Base-by-base conservation (phyloP, 2,888 invertebrate species). In the Listrodromus nycthemerus region DNA sequence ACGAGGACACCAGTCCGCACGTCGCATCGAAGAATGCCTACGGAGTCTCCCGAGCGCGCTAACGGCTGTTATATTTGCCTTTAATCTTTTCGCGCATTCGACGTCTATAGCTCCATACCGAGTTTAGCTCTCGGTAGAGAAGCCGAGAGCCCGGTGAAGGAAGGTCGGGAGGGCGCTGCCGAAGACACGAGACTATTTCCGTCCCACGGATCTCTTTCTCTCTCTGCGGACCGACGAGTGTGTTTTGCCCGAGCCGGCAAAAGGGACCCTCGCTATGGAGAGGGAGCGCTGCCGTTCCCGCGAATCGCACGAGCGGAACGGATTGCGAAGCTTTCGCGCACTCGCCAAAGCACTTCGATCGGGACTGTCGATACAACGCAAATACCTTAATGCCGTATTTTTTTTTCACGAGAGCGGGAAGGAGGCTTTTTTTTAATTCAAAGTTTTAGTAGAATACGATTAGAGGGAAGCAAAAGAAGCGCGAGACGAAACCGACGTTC, bases 101-200 rank as follows among this genome's bases (percentile, higher is more conserved):
- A 66, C 63, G 33, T 16, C 45, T 55, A n/a, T 69, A 70, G 16
- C 41, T 41, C 41, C 41, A 41, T 41, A 41, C 41, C 41, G 41
- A 41, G 41, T 55, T 55, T 55, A 24, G 55, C 55, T 55, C 55
- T 21, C 55, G 55, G 41, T 13, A 55, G 55, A 55, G 55, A 13
- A 55, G 55, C 55, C 45, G 45, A 48, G 58, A 76, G 41, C 33
- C 27, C 48, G 19, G 83, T 41, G 65, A 75, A 50, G 79, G 63
- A 75, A 82, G 65, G 79, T 50, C 65, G 69, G 74, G 71, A 73
- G 61, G 70, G 74, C 70, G 80, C 21, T 73, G 80, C 71, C 80
- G 55, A 77, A 83, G 75, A 67, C 73, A 69, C 80, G 73, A 77
- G 83, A 80, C 83, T 83, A 83, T 83, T 83, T 83, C 73, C 80